Percentiles rank a stretch among this genome's conserved stretches.
phyloP scores from a whole-genome alignment of 2,797 vertebrate species.

The Aphelocoma californica region DNA sequence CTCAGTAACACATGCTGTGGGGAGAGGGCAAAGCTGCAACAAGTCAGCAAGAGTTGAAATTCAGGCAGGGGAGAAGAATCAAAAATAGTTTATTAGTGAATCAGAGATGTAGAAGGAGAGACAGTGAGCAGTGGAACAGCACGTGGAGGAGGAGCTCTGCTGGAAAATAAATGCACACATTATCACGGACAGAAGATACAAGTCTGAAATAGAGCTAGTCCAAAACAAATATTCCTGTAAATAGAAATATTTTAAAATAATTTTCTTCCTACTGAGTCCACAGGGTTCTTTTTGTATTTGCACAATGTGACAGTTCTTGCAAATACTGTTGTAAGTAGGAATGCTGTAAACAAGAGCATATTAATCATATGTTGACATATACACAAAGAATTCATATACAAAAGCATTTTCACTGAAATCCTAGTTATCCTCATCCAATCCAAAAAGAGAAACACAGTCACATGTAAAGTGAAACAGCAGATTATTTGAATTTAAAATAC shows the following conservation, averaged over 20 bases:
- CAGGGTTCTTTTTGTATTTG: background rate
- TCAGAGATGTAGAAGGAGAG: background rate
- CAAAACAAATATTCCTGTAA: constrained; percentile 12
- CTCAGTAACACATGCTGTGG: background rate
- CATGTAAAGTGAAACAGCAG: background rate
- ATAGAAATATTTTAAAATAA: background rate
- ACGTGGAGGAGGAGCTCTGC: background rate
- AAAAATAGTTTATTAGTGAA: constrained; percentile 43
- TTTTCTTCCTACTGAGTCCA: constrained; percentile 6
- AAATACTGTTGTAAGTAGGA: background rate
- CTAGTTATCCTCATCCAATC: background rate
- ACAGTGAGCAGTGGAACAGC: constrained; percentile 34
- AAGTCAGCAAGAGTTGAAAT: background rate
- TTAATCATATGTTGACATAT: background rate
- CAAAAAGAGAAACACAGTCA: background rate
- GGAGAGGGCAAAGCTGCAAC: background rate
- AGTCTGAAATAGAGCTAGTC: constrained; percentile 1
- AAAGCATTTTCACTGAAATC: background rate
- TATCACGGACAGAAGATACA: background rate
- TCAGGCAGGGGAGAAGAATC: background rate
- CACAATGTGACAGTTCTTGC: background rate
- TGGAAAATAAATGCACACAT: constrained; percentile 32
- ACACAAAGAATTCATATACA: background rate
- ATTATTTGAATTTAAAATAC: background rate
- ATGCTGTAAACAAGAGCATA: background rate